Conservation (phyloP, 2,113 vertebrate species). For the Bucco capensis region DNA sequence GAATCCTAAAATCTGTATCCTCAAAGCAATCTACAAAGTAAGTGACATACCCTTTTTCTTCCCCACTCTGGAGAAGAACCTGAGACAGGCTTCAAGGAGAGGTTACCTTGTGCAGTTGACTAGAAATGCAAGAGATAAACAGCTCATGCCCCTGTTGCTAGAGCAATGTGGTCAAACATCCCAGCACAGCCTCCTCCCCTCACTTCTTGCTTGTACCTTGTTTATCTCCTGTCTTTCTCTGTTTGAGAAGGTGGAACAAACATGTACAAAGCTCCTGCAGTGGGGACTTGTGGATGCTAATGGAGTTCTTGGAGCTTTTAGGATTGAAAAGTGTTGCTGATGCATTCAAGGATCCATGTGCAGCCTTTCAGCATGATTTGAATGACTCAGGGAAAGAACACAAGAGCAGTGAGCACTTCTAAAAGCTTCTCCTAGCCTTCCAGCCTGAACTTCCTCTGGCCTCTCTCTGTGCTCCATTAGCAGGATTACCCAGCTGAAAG, state of each 20-base stretch:
- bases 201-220: background rate
- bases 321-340: background rate
- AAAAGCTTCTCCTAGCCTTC: constrained; percentile 9
- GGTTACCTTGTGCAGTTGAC: background rate
- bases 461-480: constrained; percentile 17
- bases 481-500: constrained; percentile 1
- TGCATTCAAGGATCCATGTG: background rate
- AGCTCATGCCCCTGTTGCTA: background rate
- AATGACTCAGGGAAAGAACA: constrained; percentile 8
- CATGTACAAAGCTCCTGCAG: rapidly evolving
- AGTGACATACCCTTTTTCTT: background rate
- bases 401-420: background rate
- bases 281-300: background rate
- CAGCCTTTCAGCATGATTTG: background rate
- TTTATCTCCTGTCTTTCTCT: background rate
- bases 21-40: background rate
- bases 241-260: background rate
- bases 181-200: background rate
- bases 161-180: background rate
- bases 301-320: background rate
- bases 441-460: background rate
- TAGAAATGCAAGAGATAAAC: background rate
- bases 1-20: background rate
- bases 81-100: background rate
- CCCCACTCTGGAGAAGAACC: background rate